Conservation (phyloP, 1,140 invertebrate species). For the Magallana angulata region DNA sequence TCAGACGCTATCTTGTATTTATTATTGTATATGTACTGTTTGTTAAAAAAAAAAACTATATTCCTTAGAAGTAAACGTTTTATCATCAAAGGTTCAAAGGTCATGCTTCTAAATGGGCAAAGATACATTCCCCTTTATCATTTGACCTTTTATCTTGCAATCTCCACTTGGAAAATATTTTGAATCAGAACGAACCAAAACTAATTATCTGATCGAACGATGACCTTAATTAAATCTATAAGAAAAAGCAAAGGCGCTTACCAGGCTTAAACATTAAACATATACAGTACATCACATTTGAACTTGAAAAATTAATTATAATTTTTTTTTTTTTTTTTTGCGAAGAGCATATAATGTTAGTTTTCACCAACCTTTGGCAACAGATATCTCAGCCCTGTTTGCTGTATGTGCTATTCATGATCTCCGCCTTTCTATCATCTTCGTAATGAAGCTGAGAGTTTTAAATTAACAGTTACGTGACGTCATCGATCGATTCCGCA, state of each 20-base stretch:
- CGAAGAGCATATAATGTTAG: background rate
- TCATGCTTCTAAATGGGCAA: too few species aligned
- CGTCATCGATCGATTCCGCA: background rate
- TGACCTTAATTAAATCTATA: background rate
- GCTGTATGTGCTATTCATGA: background rate
- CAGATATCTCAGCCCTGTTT: background rate
- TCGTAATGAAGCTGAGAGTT: background rate
- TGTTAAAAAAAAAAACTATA: background rate
- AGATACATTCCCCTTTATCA: too few species aligned
- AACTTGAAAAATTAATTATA: too few species aligned
- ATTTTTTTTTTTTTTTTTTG: too few species aligned
- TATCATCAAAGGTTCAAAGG: background rate
- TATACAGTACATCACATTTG: too few species aligned
- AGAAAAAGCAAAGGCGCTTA: background rate
- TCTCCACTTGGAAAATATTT: background rate
- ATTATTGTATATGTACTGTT: background rate
- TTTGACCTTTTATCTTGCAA: background rate
- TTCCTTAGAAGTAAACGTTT: background rate
- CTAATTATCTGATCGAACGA: background rate
- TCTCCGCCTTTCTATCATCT: background rate
- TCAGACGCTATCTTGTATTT: too few species aligned
- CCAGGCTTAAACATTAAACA: background rate
- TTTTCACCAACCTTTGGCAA: background rate
- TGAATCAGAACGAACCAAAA: background rate
- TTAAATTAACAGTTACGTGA: conserved; percentile 1